These are phyloP conservation scores for Paracyprichromis sp. DNA, from an alignment of 2,113 vertebrate genomes.

Conservation along the genomic window DNA sequence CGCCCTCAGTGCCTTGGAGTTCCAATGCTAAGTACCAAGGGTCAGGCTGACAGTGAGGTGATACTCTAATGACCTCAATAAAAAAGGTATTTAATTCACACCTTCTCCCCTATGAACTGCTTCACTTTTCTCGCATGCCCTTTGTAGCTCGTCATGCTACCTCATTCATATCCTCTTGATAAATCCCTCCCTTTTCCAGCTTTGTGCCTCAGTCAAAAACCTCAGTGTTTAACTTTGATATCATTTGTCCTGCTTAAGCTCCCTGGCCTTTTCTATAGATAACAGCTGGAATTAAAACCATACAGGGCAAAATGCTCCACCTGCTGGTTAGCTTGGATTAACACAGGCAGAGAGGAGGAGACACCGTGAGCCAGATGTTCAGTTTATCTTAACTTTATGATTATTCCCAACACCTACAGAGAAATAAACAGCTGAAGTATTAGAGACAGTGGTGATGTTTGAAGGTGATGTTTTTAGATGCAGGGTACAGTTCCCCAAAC, in stretches of 20 bases:
- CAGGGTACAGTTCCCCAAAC: neutral
- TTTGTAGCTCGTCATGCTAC: constrained; percentile 43
- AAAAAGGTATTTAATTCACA: constrained; percentile 65
- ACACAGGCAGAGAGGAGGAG: neutral
- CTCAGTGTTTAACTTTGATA: constrained; percentile 47
- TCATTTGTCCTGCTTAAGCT: neutral
- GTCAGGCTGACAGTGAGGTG: constrained; percentile 54
- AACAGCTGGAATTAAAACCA: neutral
- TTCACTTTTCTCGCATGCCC: constrained; percentile 48
- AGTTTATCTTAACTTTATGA: neutral
- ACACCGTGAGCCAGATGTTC: neutral
- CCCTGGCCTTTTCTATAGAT: neutral
- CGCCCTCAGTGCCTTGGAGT: constrained; percentile 29
- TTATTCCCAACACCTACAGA: neutral
- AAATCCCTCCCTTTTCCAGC: constrained; percentile 17
- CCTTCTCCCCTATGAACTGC: constrained; percentile 35
- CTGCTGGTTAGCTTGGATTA: constrained; percentile 39
- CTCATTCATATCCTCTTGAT: constrained; percentile 62
- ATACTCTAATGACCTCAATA: constrained; percentile 63
- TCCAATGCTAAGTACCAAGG: constrained; percentile 45
- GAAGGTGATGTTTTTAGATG: constrained; percentile 1
- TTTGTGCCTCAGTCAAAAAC: neutral
- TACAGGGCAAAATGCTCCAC: constrained; percentile 10
- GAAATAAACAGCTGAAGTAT: constrained; percentile 14
- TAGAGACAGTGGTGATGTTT: neutral